Evolutionary conservation across 2,113 vertebrate genomes (phyloP), one percentile per base, ranked within the genome.

Genomic region (Onychostoma macrolepis): DNA sequence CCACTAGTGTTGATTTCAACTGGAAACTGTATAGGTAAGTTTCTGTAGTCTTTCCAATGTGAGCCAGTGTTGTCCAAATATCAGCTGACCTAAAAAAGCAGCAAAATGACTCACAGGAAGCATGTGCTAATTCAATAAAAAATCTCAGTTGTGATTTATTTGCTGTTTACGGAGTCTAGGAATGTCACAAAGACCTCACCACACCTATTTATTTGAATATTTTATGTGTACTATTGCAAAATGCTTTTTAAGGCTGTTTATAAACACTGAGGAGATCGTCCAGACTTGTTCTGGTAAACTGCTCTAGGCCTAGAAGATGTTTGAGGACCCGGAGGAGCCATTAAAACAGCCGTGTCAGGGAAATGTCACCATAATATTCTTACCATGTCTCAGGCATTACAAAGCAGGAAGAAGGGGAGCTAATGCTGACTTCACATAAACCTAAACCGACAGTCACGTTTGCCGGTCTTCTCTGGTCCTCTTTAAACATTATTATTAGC

Each of bases 341-440:
- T 85, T 80, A 41, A 28, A 80, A 38, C 71, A 8, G 48, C 48
- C 10, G n/a, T 72, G 30, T 82, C 71, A 78, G 80, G 84, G 69
- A 30, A 19, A n/a, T 15, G 53, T 67, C 61, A 56, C 79, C 45
- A 30, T 86, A 50, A 74, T 56, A 72, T 43, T 33, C 65, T 72
- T 38, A 67, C 61, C 48, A 41, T 65, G 76, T 45, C 72, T 28
- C 33, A 33, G 26, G 38, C 69, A 71, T 71, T 28, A 48, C 63
- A 67, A 58, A 13, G 38, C 61, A 41, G n/a, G 80, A 50, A 24
- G 63, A 50, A 86, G 43, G 24, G 28, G 71, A 76, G 84, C 43
- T n/a, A 43, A 69, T 75, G 85, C 81, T 85, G 76, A 87, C 67
- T 87, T 53, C 15, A 67, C 84, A 79, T 38, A 89, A 84, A 28